Evolutionary conservation across 2,113 vertebrate species (phyloP), one percentile per base, ranked within the genome.

Genomic region (Brachionichthys hirsutus): DNA sequence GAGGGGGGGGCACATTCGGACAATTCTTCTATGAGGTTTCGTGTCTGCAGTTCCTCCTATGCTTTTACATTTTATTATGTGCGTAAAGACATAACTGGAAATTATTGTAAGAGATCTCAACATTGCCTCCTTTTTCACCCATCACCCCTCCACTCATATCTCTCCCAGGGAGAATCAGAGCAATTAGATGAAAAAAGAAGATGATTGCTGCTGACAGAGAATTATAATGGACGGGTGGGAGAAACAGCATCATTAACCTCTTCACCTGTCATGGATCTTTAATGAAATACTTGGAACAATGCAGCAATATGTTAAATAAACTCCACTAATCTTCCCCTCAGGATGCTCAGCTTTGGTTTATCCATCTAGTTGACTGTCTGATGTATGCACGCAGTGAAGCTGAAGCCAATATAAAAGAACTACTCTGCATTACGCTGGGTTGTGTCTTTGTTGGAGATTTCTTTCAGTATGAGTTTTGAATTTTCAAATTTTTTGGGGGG

Each of bases 281-380:
- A 64, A 60, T 64, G 16, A 56, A 77, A 56, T 22, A 35, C 49
- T 45, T 52, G 1, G 62, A 47, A 40, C 10, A 6, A 24, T 18
- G 44, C 24, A 59, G 22, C 13, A 0, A 50, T 24, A 6, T 38
- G 30, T 15, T 61, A 14, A 20, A 45, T 51, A 50, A 49, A 19
- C 34, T 13, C 5, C 18, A 35, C 10, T 16, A 6, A 34, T 19
- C 40, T 3, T 41, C 15, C 58, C 16, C 10, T 35, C 2, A 54
- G 55, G 50, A 16, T 20, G 38, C 6, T 42, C 15, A 53, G 15
- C 22, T 35, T 9, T 34, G 46, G 10, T 35, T 16, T 55, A 44
- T 50, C 14, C 12, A 14, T 46, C 46, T 5, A 9, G 16, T 13
- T 48, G 42, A 35, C 35, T 17, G 17, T 35, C 43, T 51, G 0